Evolutionary conservation across 1,140 invertebrate genomes (phyloP).

Genomic region (Hycleus cichorii): DNA sequence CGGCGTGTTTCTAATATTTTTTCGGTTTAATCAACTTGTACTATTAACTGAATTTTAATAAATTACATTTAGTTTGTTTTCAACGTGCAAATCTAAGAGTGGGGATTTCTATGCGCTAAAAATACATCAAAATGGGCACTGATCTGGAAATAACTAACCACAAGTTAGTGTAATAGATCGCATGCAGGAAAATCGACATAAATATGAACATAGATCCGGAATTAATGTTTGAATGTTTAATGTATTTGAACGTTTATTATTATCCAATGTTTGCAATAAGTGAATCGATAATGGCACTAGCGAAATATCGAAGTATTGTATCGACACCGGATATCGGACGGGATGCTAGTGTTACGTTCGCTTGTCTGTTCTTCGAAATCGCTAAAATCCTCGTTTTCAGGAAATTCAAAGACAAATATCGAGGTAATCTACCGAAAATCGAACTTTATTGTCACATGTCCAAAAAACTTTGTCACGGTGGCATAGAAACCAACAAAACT

Average conservation of each 20-base stretch:
- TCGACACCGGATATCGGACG: slow-evolving; percentile 23
- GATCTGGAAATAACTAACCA: slow-evolving; percentile 7
- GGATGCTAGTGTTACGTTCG: slow-evolving; percentile 28
- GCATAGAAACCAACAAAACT: not conserved
- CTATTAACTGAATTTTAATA: too few species aligned
- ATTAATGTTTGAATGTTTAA: slow-evolving; percentile 33
- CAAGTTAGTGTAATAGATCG: not conserved
- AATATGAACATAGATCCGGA: slow-evolving; percentile 31
- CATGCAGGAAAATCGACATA: too few species aligned
- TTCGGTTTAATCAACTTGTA: too few species aligned
- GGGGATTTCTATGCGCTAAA: not conserved
- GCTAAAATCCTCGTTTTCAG: slow-evolving; percentile 27
- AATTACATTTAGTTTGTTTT: too few species aligned
- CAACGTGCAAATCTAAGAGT: too few species aligned
- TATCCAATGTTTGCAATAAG: slow-evolving; percentile 29
- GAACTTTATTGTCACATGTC: too few species aligned
- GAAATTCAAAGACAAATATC: slow-evolving; percentile 27
- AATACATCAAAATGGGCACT: slow-evolving; percentile 11
- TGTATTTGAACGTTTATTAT: slow-evolving; percentile 32
- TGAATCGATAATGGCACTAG: slow-evolving; percentile 28
- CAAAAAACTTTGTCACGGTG: too few species aligned
- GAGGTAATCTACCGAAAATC: slow-evolving; percentile 16
- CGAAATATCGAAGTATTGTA: slow-evolving; percentile 29
- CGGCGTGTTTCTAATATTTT: slow-evolving; percentile 3
- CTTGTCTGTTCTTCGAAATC: slow-evolving; percentile 21